A percentile compares a stretch with the other conserved stretches of the same genome.
Conservation (phyloP, 2,797 vertebrate genomes). For the Nyctalus aviator region DNA sequence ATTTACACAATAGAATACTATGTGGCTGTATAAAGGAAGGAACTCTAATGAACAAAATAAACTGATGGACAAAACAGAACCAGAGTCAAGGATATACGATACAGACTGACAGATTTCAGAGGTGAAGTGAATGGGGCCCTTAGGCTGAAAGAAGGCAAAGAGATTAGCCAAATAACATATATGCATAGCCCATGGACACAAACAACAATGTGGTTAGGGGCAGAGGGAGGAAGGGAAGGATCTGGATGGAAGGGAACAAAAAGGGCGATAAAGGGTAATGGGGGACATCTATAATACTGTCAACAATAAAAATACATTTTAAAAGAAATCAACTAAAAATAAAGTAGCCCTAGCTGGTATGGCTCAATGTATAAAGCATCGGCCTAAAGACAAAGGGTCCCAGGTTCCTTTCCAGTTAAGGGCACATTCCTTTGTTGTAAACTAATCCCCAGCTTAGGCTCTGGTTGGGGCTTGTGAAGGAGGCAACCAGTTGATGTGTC, state of each 20-base stretch:
- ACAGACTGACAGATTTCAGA: neutral
- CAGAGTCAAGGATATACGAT: neutral
- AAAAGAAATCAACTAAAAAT: neutral
- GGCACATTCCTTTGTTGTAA: too few species aligned
- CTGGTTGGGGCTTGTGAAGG: too few species aligned
- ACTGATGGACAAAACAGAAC: neutral
- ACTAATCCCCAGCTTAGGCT: too few species aligned
- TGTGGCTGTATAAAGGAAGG: neutral
- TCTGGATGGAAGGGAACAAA: neutral
- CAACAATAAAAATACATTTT: neutral
- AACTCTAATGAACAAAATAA: neutral
- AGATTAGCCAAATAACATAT: neutral
- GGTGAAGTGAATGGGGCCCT: neutral
- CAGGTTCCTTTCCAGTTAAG: too few species aligned
- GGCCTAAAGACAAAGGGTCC: too few species aligned
- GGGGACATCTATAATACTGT: neutral
- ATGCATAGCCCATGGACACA: neutral
- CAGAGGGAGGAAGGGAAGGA: neutral
- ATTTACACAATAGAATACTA: too few species aligned
- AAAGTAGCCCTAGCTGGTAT: too few species aligned
- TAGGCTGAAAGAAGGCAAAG: neutral
- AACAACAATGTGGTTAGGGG: neutral
- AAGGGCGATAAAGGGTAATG: neutral
- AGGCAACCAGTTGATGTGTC: too few species aligned
- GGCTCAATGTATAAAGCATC: too few species aligned